Evolutionary conservation across 1,140 invertebrate species (phyloP), one percentile per base, ranked within the genome.

Genomic region (Anastatus disparis): DNA sequence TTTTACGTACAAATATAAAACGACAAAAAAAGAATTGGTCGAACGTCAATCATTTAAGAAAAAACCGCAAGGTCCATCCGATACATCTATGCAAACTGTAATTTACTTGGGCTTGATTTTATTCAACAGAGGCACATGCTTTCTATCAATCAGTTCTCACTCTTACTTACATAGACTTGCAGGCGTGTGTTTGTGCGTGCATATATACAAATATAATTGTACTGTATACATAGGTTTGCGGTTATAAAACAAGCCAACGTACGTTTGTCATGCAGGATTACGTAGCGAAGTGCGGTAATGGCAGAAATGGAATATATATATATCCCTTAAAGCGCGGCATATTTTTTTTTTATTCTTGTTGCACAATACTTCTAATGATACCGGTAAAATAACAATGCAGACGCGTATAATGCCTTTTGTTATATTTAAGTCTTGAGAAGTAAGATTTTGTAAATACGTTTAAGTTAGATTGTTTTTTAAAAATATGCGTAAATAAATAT

Each of bases 281-380:
- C 61, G 42, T 24, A 15, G n/a, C 13, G 35, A 42, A n/a, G 22
- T 65, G 50, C 63, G 22, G 35, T 55, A 65, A 65, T 55, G 13
- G 2, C 24, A 65, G 22, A 50, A 52, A 29, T 40, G 35, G 24
- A 6, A 35, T 35, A 35, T 35, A 35, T 35, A 53, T 53, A 55
- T 42, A 24, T 29, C 20, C 35, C 22, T 27, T 46, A 50, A 42
- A 53, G 52, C 31, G n/a, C 15, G 24, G 13, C 24, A 12, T 15
- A 42, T 42, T 59, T 42, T 24, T 42, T 44, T 55, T 31, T n/a
- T n/a, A n/a, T n/a, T n/a, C 17, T 53, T 31, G 50, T 65, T 65
- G 26, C 38, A 53, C 50, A 65, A 64, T 55, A 53, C 20, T 24
- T 42, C 24, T 44, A 61, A 61, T 61, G 22, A 61, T 24, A 27